Evolutionary conservation across 2,797 vertebrate species (phyloP).

Genomic region (Characodon lateralis): DNA sequence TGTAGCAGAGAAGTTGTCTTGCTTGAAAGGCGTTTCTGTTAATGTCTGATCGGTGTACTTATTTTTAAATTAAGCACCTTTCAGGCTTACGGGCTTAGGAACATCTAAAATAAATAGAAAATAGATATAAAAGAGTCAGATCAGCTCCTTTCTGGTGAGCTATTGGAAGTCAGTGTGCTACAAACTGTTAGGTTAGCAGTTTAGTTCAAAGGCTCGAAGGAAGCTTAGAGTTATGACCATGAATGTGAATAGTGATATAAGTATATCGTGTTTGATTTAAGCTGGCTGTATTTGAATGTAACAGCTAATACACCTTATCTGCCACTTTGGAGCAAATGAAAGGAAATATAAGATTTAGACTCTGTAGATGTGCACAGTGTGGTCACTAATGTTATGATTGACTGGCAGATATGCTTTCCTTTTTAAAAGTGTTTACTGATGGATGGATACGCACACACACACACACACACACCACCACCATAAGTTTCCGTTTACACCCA

Average conservation of each 20-base stretch:
- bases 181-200: constrained; percentile 2
- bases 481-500: constrained; percentile 38
- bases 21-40: background rate
- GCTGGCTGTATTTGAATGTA: constrained; percentile 15
- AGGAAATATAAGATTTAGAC: background rate
- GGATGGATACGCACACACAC: constrained; percentile 4
- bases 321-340: background rate
- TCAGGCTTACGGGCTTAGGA: background rate
- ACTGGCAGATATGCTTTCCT: constrained; percentile 2
- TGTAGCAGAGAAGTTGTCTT: background rate
- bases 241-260: constrained; percentile 38
- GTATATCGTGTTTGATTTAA: constrained; percentile 15
- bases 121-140: background rate
- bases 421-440: background rate
- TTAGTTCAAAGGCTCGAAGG: constrained; percentile 29
- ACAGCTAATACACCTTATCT: constrained; percentile 12
- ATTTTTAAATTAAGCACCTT: background rate
- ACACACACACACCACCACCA: background rate
- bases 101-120: background rate
- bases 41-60: background rate
- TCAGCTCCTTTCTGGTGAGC: background rate
- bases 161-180: background rate
- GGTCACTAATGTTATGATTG: constrained; percentile 6
- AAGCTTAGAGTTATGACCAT: constrained; percentile 15
- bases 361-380: background rate